These are phyloP conservation scores for Metalampra italica DNA, from an alignment of 2,888 invertebrate species.

Conservation along the genomic window DNA sequence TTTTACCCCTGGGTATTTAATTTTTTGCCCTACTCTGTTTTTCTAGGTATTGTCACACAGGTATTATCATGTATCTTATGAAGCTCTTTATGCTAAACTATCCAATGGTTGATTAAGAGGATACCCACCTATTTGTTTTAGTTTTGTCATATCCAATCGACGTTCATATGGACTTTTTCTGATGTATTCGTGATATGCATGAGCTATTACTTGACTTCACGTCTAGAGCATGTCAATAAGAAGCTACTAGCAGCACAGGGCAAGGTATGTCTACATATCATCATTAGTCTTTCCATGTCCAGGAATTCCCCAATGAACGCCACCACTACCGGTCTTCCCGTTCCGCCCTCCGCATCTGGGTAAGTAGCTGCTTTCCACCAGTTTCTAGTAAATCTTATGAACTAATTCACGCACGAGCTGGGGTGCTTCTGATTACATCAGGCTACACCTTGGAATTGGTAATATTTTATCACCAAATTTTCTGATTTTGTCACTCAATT, in stretches of 20 bases:
- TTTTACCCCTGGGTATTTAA: conserved; percentile 66
- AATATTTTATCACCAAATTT: no score
- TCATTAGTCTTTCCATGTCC: no score
- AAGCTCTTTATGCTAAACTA: neutral
- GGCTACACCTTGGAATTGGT: no score
- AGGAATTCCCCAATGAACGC: no score
- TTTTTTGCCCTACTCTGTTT: conserved; percentile 44
- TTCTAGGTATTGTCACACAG: conserved; percentile 52
- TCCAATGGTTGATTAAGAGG: neutral
- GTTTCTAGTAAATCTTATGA: no score
- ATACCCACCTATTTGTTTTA: conserved; percentile 30
- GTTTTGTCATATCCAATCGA: conserved; percentile 80
- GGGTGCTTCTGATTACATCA: no score
- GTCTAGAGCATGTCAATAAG: conserved; percentile 80
- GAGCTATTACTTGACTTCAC: conserved; percentile 82
- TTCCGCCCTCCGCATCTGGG: no score
- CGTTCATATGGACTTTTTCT: conserved; percentile 86
- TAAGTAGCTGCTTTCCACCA: no score
- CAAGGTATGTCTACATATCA: conserved; percentile 39
- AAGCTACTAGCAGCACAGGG: conserved; percentile 57
- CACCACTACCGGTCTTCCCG: no score
- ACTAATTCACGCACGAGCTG: no score
- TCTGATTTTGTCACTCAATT: no score
- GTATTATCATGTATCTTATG: conserved; percentile 23
- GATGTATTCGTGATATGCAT: conserved; percentile 85